These are phyloP conservation scores for Drosophila malerkotliana DNA, from an alignment of 1,140 invertebrate species.

Conservation along the genomic window DNA sequence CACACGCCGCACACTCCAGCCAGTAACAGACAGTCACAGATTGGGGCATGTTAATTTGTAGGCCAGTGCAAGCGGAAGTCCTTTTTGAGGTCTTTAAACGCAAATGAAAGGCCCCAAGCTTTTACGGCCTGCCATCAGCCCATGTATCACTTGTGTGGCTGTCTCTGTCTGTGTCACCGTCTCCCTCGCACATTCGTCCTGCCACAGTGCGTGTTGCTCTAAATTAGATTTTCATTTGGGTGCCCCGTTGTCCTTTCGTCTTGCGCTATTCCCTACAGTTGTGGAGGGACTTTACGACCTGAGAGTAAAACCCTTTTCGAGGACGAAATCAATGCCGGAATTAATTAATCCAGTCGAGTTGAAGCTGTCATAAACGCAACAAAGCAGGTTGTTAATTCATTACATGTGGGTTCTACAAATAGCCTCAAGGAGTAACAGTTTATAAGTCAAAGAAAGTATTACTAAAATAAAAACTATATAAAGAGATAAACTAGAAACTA, in stretches of 20 bases:
- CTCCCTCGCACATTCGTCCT: not conserved
- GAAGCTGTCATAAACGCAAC: constrained; percentile 28
- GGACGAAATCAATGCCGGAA: constrained; percentile 59
- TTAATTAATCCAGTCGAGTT: constrained; percentile 60
- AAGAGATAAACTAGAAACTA: not conserved
- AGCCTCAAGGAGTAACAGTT: not conserved
- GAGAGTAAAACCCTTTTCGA: constrained; percentile 60
- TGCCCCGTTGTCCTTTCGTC: constrained; percentile 19
- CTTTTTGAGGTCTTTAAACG: constrained; percentile 78
- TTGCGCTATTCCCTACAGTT: constrained; percentile 9
- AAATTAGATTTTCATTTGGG: constrained; percentile 81
- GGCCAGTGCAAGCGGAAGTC: constrained; percentile 75
- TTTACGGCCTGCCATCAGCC: constrained; percentile 71
- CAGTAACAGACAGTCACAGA: constrained; percentile 53
- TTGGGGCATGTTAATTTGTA: constrained; percentile 76
- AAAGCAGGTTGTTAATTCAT: not conserved
- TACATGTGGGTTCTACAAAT: not conserved
- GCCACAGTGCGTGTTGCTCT: constrained; percentile 54
- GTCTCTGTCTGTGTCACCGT: not conserved
- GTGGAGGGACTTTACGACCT: constrained; percentile 63
- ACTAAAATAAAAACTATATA: not conserved
- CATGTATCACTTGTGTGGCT: constrained; percentile 69
- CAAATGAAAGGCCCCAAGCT: constrained; percentile 76
- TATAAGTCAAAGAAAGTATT: not conserved
- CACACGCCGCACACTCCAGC: constrained; percentile 3